These are phyloP conservation scores for Chrysoperla carnea DNA, from an alignment of 1,140 invertebrate species.

Conservation along the genomic window DNA sequence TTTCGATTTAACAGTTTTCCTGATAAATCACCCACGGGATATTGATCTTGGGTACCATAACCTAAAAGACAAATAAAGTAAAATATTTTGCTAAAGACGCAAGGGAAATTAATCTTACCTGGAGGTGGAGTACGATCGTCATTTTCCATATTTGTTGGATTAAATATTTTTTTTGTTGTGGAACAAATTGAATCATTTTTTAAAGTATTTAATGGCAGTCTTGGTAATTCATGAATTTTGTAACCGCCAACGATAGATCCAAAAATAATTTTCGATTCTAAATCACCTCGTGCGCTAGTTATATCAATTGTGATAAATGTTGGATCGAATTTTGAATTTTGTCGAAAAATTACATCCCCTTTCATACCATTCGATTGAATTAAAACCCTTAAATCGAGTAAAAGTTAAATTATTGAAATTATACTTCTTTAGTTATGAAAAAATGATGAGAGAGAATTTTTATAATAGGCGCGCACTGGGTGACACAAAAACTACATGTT, in stretches of 20 bases:
- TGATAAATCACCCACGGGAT: slow-evolving; percentile 73
- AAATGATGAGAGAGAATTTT: too few relatives aligned
- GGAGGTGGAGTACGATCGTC: slow-evolving; percentile 35
- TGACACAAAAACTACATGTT: too few relatives aligned
- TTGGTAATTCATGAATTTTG: slow-evolving; percentile 50
- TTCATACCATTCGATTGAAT: slow-evolving; percentile 66
- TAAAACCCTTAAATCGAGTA: slow-evolving; percentile 33
- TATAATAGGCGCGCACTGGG: too few relatives aligned
- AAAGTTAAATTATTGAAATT: too few relatives aligned
- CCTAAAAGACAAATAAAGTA: slow-evolving; percentile 22
- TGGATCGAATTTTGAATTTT: slow-evolving; percentile 69
- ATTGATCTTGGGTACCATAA: slow-evolving; percentile 70
- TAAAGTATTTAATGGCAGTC: slow-evolving; percentile 26
- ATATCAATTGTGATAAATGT: slow-evolving; percentile 65
- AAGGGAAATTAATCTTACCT: slow-evolving; percentile 22
- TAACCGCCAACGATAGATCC: slow-evolving; percentile 40
- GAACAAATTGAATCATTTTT: slow-evolving; percentile 32
- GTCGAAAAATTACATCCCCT: slow-evolving; percentile 61
- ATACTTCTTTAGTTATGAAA: too few relatives aligned
- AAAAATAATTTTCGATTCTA: slow-evolving; percentile 43
- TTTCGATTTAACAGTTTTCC: slow-evolving; percentile 67
- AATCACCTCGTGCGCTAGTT: slow-evolving; percentile 34
- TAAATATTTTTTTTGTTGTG: slow-evolving; percentile 46
- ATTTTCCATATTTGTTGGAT: slow-evolving; percentile 40
- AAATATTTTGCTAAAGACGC: not conserved